phyloP scores from a whole-genome alignment of 2,113 vertebrate genomes.

The Hylia prasina region DNA sequence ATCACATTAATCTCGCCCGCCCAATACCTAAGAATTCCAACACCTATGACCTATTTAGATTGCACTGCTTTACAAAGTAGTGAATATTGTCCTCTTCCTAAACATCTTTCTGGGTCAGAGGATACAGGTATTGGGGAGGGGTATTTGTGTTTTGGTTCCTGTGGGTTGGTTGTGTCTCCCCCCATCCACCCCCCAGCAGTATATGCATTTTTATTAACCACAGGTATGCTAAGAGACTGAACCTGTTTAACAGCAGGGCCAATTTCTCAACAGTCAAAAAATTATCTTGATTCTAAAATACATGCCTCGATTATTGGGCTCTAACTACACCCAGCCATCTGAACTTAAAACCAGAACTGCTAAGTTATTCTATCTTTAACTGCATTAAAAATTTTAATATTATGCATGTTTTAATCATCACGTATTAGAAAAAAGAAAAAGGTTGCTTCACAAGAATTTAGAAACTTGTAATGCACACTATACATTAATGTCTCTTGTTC shows the following conservation, averaged over 20 bases:
- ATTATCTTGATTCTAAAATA: not conserved
- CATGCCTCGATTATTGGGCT: not conserved
- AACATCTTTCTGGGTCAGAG: not conserved
- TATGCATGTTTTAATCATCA: not conserved
- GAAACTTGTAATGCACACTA: not conserved
- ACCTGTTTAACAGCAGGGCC: no score
- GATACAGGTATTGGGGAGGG: accelerated
- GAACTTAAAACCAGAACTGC: not conserved
- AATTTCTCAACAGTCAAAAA: not conserved
- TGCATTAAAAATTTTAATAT: not conserved
- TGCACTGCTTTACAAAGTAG: not conserved
- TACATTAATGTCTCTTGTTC: not conserved
- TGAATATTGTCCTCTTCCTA: not conserved
- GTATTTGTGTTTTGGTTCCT: not conserved
- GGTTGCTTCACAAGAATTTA: not conserved
- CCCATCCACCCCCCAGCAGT: not conserved
- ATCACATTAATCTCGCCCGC: not conserved
- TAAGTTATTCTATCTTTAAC: not conserved
- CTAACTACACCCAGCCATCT: not conserved
- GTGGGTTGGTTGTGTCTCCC: not conserved
- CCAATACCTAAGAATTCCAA: not conserved
- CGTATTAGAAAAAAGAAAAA: not conserved
- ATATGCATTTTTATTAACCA: not conserved
- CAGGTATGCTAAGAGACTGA: not conserved
- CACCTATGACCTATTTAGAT: not conserved